Evolutionary conservation across 1,140 invertebrate species (phyloP).

Genomic region (Carcinoscorpius rotundicauda): DNA sequence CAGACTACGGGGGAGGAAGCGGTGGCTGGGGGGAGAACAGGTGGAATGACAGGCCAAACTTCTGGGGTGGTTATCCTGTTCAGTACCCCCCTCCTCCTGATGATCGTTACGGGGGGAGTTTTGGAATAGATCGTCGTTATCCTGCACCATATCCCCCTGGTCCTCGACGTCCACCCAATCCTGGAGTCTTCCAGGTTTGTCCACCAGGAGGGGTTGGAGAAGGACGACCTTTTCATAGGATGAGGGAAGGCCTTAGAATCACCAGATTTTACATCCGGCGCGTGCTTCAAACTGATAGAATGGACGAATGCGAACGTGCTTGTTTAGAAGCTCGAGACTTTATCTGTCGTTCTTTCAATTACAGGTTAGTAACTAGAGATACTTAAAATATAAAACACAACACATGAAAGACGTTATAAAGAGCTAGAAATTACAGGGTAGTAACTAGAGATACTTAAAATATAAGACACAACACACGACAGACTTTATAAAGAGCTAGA

Average conservation of each 20-base stretch:
- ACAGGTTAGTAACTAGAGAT: slow-evolving; percentile 29
- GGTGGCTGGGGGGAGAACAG: slow-evolving; percentile 30
- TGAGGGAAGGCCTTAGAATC: slow-evolving; percentile 54
- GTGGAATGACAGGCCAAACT: too few species aligned
- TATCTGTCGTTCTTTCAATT: slow-evolving; percentile 78
- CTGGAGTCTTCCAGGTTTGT: background rate
- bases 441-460: too few species aligned
- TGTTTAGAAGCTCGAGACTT: slow-evolving; percentile 63
- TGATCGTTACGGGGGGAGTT: too few species aligned
- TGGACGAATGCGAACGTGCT: slow-evolving; percentile 64
- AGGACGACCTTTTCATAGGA: slow-evolving; percentile 34
- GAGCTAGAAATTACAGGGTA: too few species aligned
- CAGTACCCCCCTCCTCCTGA: too few species aligned
- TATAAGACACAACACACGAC: too few species aligned
- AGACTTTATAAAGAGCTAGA: too few species aligned
- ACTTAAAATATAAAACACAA: too few species aligned
- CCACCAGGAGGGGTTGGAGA: slow-evolving; percentile 7
- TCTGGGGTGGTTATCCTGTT: too few species aligned
- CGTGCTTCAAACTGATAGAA: slow-evolving; percentile 52
- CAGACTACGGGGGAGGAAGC: slow-evolving; percentile 32
- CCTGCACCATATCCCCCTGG: background rate
- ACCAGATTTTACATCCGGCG: slow-evolving; percentile 61
- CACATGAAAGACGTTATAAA: too few species aligned
- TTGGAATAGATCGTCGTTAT: too few species aligned
- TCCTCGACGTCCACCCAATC: slow-evolving; percentile 8